Base-by-base conservation (phyloP, 2,888 invertebrate genomes). In the Phlogophora meticulosa region DNA sequence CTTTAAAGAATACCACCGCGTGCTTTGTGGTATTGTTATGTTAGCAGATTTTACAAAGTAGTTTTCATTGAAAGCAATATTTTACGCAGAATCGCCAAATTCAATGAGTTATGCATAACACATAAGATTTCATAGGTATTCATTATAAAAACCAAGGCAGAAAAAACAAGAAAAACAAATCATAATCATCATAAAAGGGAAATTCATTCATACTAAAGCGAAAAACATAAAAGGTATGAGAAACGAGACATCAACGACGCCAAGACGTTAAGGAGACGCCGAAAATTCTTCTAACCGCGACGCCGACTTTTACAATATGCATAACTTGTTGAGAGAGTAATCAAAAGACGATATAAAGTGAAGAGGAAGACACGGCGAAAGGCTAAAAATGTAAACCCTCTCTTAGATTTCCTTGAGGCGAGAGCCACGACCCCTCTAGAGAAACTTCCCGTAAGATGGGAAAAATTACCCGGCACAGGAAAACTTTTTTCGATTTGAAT, bases 401-500 rank as follows among this genome's bases (percentile, higher is more conserved):
- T 91, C 92, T 91, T 92, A 93, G 94, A 94, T 93, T 94, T 94
- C 89, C 91, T 91, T 87, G 86, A 91, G 90, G 90, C 90, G 89
- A 86, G 90, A 91, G 85, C 87, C 88, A 86, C 92, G 93, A 93
- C 93, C 93, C 93, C 93, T 92, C 93, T 82, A 90, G 92, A 90
- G 78, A 92, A 94, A 94, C 91, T 94, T 93, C 90, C 91, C 87
- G 87, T 93, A 94, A 95, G 94, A 94, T 94, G 94, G 94, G 91
- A 95, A 94, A 95, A 95, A 94, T 95, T 95, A 94, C 95, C 89
- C 89, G 85, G 91, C 88, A 87, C 87, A 90, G 89, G 83, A 87
- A 92, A 95, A 95, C 91, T 95, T 95, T 95, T 95, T 94, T 94
- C 94, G 93, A 94, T 95, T 95, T 94, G 94, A 95, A 95, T 95